A percentile compares a stretch with the other conserved stretches of the same genome.
phyloP scores from a whole-genome alignment of 2,888 invertebrate genomes.

The Nymphalis urticae region DNA sequence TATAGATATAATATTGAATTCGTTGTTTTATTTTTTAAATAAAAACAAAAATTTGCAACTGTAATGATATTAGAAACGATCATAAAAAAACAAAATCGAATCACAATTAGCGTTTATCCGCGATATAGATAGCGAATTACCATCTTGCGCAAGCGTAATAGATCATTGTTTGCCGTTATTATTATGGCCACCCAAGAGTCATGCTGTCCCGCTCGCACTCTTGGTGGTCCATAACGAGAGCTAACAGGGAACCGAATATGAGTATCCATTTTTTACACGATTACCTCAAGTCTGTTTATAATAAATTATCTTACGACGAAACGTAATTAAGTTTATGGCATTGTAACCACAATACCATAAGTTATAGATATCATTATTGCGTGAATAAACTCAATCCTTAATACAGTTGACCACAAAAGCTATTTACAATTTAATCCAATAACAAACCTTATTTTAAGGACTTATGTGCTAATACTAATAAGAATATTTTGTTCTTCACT shows the following conservation, averaged over 20 bases:
- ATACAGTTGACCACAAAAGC: constrained; percentile 11
- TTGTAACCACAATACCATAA: constrained; percentile 16
- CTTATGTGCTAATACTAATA: background rate
- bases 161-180: constrained; percentile 62
- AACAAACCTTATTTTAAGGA: constrained; percentile 4
- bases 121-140: constrained; percentile 45
- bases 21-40: background rate
- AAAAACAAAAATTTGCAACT: background rate
- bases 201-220: constrained; percentile 47
- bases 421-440: constrained; percentile 1
- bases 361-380: constrained; percentile 17
- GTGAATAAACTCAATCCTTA: background rate
- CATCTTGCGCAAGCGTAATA: constrained; percentile 55
- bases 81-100: constrained; percentile 32
- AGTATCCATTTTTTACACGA: constrained; percentile 51
- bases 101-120: constrained; percentile 38
- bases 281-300: constrained; percentile 51
- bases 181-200: constrained; percentile 62
- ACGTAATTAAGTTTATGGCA: constrained; percentile 21
- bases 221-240: constrained; percentile 49
- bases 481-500: constrained; percentile 25
- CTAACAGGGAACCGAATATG: constrained; percentile 45
- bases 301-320: constrained; percentile 49
- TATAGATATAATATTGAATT: too few species aligned
- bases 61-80: background rate